phyloP scores from a whole-genome alignment of 1,140 invertebrate species.

The Teleogryllus occipitalis region DNA sequence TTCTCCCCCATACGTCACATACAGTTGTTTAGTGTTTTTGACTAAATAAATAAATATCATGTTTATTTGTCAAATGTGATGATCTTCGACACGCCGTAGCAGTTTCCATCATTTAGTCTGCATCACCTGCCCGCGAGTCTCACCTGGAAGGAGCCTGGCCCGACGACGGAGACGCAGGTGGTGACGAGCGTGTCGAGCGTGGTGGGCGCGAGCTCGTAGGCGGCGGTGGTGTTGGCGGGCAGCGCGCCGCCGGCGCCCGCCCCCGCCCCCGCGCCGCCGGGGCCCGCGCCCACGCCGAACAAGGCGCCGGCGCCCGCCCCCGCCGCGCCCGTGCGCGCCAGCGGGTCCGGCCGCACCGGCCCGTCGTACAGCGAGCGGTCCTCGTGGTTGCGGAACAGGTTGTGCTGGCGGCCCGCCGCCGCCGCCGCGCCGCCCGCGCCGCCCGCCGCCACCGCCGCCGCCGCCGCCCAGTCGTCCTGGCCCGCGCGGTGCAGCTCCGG shows the following conservation, averaged over 20 bases:
- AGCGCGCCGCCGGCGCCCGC: slow-evolving; percentile 28
- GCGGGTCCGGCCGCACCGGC: slow-evolving; percentile 66
- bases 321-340: slow-evolving; percentile 29
- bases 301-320: neutral
- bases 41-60: too few species aligned
- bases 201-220: slow-evolving; percentile 38
- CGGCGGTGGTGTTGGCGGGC: slow-evolving; percentile 37
- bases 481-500: slow-evolving; percentile 84
- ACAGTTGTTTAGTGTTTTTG: too few species aligned
- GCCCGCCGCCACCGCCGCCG: too few species aligned
- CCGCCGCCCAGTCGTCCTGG: slow-evolving; percentile 81
- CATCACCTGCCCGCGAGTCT: too few species aligned
- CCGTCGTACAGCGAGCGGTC: slow-evolving; percentile 74
- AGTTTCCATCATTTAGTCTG: too few species aligned
- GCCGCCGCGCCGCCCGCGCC: too few species aligned
- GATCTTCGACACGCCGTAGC: too few species aligned
- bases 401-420: slow-evolving; percentile 50
- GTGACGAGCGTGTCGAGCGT: slow-evolving; percentile 42
- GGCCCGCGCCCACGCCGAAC: neutral
- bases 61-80: too few species aligned
- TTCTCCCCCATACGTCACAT: too few species aligned
- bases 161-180: slow-evolving; percentile 46
- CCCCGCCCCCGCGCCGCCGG: slow-evolving; percentile 21
- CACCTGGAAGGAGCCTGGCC: slow-evolving; percentile 35
- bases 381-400: slow-evolving; percentile 73